phyloP scores from a whole-genome alignment of 1,140 invertebrate species.

The Aradophagus sp. region DNA sequence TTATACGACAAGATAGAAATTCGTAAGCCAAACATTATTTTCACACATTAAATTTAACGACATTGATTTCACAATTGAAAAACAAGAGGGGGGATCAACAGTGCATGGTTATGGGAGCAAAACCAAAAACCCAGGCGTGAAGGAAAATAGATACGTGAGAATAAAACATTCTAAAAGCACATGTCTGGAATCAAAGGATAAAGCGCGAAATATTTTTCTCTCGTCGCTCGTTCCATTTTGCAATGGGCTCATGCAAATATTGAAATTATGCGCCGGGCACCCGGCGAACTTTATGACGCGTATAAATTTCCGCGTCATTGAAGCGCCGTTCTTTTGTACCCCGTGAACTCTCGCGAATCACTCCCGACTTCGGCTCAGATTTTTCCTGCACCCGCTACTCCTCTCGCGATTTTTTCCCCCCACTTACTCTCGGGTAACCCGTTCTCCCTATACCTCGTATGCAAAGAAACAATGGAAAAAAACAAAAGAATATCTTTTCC shows the following conservation, averaged over 20 bases:
- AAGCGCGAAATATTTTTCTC: constrained; percentile 53
- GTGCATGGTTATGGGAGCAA: neutral
- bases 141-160: constrained; percentile 29
- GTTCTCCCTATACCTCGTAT: constrained; percentile 7
- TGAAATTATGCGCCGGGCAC: constrained; percentile 54
- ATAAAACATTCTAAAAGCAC: constrained; percentile 49
- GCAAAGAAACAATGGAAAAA: no score
- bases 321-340: constrained; percentile 49
- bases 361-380: constrained; percentile 34
- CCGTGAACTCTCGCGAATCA: constrained; percentile 47
- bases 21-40: no score
- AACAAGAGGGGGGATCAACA: no score
- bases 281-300: constrained; percentile 54
- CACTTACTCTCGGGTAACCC: constrained; percentile 4
- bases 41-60: no score
- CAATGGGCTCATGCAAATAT: constrained; percentile 57
- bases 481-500: no score
- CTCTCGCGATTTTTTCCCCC: constrained; percentile 16
- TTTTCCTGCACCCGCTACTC: constrained; percentile 29
- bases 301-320: constrained; percentile 60
- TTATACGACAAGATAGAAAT: no score
- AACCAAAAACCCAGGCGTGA: neutral
- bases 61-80: no score
- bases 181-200: constrained; percentile 51
- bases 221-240: constrained; percentile 51